These are phyloP conservation scores for Phoeniculus purpureus DNA, from an alignment of 2,797 vertebrate genomes.

Conservation along the genomic window DNA sequence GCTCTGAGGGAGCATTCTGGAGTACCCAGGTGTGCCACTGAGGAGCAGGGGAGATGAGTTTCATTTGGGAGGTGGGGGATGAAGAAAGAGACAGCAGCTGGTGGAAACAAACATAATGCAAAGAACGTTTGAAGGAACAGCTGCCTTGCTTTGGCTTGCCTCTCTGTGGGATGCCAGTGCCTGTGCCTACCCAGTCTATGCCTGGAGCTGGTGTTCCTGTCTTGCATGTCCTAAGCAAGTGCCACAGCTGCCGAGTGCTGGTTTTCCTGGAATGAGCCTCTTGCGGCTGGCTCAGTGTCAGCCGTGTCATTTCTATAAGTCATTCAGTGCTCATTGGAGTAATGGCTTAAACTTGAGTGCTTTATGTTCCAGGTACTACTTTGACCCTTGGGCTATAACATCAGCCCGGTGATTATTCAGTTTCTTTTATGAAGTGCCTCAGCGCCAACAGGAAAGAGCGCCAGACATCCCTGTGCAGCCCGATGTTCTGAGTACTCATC, in stretches of 20 bases:
- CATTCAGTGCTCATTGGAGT: background rate
- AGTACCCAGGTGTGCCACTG: background rate
- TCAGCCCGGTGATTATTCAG: background rate
- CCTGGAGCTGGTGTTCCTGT: background rate
- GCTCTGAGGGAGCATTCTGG: background rate
- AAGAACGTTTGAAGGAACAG: background rate
- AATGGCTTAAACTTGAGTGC: conserved; percentile 1
- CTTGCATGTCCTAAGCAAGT: fast-evolving
- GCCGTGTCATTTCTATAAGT: background rate
- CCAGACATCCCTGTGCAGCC: background rate
- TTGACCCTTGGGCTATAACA: conserved; percentile 31
- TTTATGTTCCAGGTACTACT: conserved; percentile 14
- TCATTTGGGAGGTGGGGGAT: background rate
- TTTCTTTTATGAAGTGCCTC: conserved; percentile 25
- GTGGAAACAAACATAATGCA: background rate
- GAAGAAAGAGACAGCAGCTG: background rate
- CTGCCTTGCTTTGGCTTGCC: background rate
- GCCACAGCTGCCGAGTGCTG: fast-evolving
- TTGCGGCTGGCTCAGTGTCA: background rate
- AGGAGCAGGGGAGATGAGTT: background rate
- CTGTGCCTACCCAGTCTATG: background rate
- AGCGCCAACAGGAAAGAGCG: background rate
- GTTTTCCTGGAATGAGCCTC: background rate
- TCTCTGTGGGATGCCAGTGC: background rate
- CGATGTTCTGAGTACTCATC: background rate